Base-by-base conservation (phyloP, 2,888 invertebrate genomes). In the Slavum lentiscoides region DNA sequence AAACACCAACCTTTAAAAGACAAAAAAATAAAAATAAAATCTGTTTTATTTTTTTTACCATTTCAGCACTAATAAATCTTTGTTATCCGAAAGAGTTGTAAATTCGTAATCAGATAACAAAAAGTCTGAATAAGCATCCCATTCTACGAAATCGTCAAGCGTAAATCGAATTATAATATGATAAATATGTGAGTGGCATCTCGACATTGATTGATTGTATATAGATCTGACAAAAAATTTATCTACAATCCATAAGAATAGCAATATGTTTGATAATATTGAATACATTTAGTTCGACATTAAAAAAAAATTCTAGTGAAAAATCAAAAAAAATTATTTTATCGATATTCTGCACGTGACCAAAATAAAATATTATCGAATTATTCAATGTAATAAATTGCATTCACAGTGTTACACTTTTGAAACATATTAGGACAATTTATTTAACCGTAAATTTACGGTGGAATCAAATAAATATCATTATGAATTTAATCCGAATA, bases 141-240 rank as follows among this genome's bases (percentile, higher is more conserved):
- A 43, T 61, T n/a, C 30, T n/a, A 53, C 23, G 21, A 53, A 15
- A 64, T 13, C 53, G 37, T 4, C 30, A 30, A 64, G 7, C n/a
- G n/a, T 6, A 64, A 64, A 74, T 74, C 30, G 30, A 64, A 74
- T 74, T 62, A 37, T 23, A 30, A 37, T 37, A 23, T 53, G n/a
- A 74, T 64, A 64, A 15, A 74, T 62, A 62, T n/a, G 49, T 62
- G 30, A 62, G 30, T 74, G 30, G 61, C 59, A 37, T 61, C 53
- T 55, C 53, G 53, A 53, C 74, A 5, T 61, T 73, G 73, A 64
- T 21, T 64, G 53, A 74, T 64, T n/a, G n/a, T n/a, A 37, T n/a
- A 74, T 64, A 30, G 8, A 53, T 53, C 8, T 37, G 37, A 37
- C 17, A 21, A 53, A 37, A 30, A 53, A 69, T 8, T 19, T 49